Evolutionary conservation across 2,797 vertebrate genomes (phyloP), one percentile per base, ranked within the genome.

Genomic region (Varecia variegata): DNA sequence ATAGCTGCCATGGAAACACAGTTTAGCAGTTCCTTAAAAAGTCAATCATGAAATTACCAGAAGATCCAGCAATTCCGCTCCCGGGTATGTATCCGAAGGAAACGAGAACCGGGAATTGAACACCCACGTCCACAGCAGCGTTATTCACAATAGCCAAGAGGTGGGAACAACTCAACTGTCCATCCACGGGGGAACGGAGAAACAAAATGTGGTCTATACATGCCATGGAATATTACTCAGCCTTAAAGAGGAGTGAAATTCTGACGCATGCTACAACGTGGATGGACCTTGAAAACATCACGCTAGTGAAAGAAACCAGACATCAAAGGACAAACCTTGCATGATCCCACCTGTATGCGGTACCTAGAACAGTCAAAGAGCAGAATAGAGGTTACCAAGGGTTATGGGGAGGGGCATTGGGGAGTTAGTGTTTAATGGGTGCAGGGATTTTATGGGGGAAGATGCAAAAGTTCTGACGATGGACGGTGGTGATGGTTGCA

Each of bases 401-500:
- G 30, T 2, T 1, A 6, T 5, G 0, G 7, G 38, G 32, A 4
- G 77, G 17, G 25, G 35, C 43, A 35, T 0, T 4, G 9, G 40
- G 54, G 35, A 4, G 30, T 45, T 62, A 21, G 67, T 40, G 30
- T 52, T 45, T 30, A 38, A 6, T 2, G 45, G 25, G 20, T 7
- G 14, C 21, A 54, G 84, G 43, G 47, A n/a, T 65, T 20, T n/a
- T 5, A 17, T 35, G 2, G 2, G 30, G 80, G 65, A 50, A 50
- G 88, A 54, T 9, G 27, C 50, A 21, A 30, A 79, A 20, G 27
- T 65, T 40, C 25, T 23, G 54, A 47, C 38, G 43, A 38, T 15
- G 32, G 17, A 9, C 0, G 5, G 40, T 1, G 6, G 54, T 6
- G 32, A 47, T 3, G 8, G 17, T 2, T 1, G 4, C 4, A 3